Base-by-base conservation (phyloP, 1,140 invertebrate genomes). In the Ruditapes philippinarum region DNA sequence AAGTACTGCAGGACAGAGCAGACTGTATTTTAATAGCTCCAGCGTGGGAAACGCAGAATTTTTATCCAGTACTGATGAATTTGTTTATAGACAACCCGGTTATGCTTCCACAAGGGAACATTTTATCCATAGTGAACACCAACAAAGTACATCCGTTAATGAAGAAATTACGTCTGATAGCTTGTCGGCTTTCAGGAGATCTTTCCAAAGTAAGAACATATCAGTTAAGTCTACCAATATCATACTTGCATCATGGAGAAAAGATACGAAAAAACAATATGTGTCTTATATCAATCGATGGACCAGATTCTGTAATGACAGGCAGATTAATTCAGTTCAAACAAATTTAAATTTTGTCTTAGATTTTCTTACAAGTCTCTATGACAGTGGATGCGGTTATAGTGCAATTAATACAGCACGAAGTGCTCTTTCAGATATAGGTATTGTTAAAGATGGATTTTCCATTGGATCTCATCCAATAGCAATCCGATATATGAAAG, bases 151-250 rank as follows among this genome's bases (percentile, higher is more conserved):
- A 86, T 80, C 89, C 89, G 4, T 33, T 90, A 4, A 22, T 22
- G 19, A 1, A 87, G 2, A 68, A 80, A 36, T 40, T 90, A n/a
- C 22, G 14, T 19, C 40, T 90, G 28, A 79, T 90, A 40, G 89
- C 78, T 5, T 90, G 89, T 54, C n/a, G 62, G 25, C 12, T 90
- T 28, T 90, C 89, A 80, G 89, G 89, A n/a, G 40, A 73, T 45
- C 28, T 9, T 49, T 73, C 31, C 33, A 38, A 70, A 45, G 38
- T 9, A 36, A 33, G 57, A 51, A 36, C 78, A 3, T 90, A 87
- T 79, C 89, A 31, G 65, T 49, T 9, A 19, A 65, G 36, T 11
- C 89, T 49, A 36, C 45, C 68, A 42, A 57, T n/a, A 86, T 90
- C 45, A 80, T 90, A 25, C 0, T 76, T 38, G 38, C 25, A 7